phyloP scores from a whole-genome alignment of 2,888 invertebrate genomes.

The Phyto melanocephala region DNA sequence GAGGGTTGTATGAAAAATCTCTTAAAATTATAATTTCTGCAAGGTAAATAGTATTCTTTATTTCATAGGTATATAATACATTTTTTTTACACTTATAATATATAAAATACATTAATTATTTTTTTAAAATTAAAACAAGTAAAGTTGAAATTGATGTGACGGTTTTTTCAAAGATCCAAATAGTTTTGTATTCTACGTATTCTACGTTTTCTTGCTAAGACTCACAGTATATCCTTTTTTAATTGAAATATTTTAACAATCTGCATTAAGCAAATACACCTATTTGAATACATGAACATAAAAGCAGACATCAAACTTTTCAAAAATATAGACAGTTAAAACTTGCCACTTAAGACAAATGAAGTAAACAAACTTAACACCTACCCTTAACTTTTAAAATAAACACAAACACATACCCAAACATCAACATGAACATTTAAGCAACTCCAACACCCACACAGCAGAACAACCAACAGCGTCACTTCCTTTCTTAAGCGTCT shows the following conservation, averaged over 20 bases:
- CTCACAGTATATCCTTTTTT: too few relatives aligned
- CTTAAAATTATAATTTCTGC: too few relatives aligned
- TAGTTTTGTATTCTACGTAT: too few relatives aligned
- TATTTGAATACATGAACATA: neutral
- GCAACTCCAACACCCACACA: slow-evolving; percentile 2
- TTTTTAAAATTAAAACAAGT: too few relatives aligned
- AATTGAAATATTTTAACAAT: slow-evolving; percentile 15
- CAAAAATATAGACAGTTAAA: slow-evolving; percentile 14
- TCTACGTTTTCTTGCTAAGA: too few relatives aligned
- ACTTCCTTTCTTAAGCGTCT: slow-evolving; percentile 30
- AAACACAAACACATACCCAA: neutral
- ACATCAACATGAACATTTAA: neutral
- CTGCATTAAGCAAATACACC: slow-evolving; percentile 10
- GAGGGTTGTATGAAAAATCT: neutral
- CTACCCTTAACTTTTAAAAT: slow-evolving; percentile 23
- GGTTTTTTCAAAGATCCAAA: too few relatives aligned
- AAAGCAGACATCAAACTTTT: neutral
- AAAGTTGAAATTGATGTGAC: too few relatives aligned
- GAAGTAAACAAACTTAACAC: slow-evolving; percentile 56
- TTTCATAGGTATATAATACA: too few relatives aligned
- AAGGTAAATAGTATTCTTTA: too few relatives aligned
- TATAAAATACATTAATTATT: too few relatives aligned
- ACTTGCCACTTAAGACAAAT: slow-evolving; percentile 54
- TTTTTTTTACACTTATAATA: too few relatives aligned
- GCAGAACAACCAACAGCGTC: neutral